A percentile compares a stretch with the other conserved stretches of the same genome.
Evolutionary conservation across 2,113 vertebrate genomes (phyloP).

Genomic region (Notarius quadriscutis): DNA sequence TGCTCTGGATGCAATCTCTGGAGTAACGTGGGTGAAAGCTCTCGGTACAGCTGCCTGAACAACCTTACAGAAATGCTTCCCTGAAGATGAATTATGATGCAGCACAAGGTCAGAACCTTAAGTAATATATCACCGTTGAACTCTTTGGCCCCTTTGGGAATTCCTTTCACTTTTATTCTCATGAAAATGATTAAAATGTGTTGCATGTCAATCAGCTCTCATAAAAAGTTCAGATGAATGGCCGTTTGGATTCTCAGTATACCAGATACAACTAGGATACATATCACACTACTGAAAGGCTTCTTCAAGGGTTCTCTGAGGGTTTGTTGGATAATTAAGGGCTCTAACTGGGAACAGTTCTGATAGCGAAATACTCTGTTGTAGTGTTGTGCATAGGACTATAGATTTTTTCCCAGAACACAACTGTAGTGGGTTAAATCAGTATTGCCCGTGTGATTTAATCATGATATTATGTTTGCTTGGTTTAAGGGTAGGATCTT

Average conservation of each 20-base stretch:
- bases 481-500: neutral
- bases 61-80: constrained; percentile 36
- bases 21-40: constrained; percentile 41
- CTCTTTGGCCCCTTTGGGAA: neutral
- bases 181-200: constrained; percentile 28
- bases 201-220: neutral
- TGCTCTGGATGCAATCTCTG: constrained; percentile 36
- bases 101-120: constrained; percentile 2
- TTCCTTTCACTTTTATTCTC: constrained; percentile 17
- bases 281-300: neutral
- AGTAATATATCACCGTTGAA: constrained; percentile 31
- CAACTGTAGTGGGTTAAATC: neutral
- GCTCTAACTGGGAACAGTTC: neutral
- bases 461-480: neutral
- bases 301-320: neutral
- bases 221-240: neutral
- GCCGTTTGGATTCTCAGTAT: neutral
- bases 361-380: neutral
- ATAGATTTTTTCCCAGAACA: too few relatives aligned
- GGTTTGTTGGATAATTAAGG: neutral
- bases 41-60: constrained; percentile 16
- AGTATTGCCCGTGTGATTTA: neutral
- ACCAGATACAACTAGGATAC: neutral
- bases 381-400: neutral
- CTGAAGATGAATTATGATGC: constrained; percentile 46